A percentile compares a stretch with the other conserved stretches of the same genome.
These are phyloP conservation scores for Ailuropoda melanoleuca DNA, from an alignment of 2,113 vertebrate species.

Conservation along the genomic window DNA sequence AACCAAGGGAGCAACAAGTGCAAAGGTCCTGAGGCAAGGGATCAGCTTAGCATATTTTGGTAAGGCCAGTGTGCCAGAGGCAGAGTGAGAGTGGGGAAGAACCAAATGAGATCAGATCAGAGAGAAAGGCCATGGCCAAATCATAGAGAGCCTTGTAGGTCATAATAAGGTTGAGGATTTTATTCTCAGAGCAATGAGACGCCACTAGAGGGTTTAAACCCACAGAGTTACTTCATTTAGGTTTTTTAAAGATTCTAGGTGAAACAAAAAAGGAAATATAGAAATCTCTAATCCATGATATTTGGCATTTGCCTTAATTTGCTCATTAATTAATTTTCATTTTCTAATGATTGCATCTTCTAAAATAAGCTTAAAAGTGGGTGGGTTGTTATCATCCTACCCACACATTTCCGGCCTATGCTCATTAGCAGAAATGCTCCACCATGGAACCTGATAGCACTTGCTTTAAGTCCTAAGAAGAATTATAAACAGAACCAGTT, in stretches of 20 bases:
- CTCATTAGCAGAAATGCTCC: constrained; percentile 72
- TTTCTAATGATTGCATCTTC: constrained; percentile 69
- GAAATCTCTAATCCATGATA: constrained; percentile 6
- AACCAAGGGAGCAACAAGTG: not conserved
- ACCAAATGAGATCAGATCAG: not conserved
- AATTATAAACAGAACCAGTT: constrained; percentile 61
- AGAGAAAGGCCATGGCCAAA: not conserved
- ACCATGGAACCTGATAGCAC: constrained; percentile 36
- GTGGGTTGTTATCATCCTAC: constrained; percentile 53
- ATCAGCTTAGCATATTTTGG: not conserved
- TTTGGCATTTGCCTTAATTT: constrained; percentile 64
- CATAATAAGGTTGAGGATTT: not conserved
- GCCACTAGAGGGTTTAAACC: not conserved
- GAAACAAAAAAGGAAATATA: not conserved
- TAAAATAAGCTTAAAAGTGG: constrained; percentile 74
- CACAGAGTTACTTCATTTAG: not conserved
- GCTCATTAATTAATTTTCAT: constrained; percentile 72
- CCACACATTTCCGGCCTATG: constrained; percentile 70
- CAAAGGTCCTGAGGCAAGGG: not conserved
- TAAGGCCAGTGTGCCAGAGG: not conserved
- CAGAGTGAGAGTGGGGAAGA: not conserved
- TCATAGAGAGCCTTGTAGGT: not conserved
- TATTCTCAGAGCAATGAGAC: constrained; percentile 8
- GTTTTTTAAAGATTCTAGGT: constrained; percentile 20
- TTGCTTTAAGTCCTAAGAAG: constrained; percentile 44